Percentiles rank a stretch among this genome's conserved stretches.
Evolutionary conservation across 2,888 invertebrate species (phyloP).

Genomic region (Antheraea assamensis): DNA sequence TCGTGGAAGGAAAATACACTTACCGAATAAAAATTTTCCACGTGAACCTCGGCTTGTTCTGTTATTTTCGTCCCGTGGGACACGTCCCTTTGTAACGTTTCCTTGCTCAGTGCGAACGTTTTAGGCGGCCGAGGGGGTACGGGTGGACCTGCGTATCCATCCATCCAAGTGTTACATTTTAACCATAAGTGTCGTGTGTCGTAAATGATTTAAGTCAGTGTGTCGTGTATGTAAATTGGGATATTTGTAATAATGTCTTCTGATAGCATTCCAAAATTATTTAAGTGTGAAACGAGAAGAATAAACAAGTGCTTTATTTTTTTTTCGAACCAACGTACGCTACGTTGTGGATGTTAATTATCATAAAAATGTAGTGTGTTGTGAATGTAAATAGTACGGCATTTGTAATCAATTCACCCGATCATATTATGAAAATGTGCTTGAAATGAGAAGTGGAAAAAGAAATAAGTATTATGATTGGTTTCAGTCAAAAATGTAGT

Average conservation of each 20-base stretch:
- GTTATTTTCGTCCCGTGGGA: constrained; percentile 55
- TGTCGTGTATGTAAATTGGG: not conserved
- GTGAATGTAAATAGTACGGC: too few species aligned
- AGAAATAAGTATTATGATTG: not conserved
- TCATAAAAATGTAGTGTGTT: too few species aligned
- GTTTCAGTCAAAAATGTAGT: not conserved
- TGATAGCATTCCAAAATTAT: not conserved
- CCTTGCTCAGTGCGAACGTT: constrained; percentile 79
- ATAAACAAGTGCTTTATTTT: too few species aligned
- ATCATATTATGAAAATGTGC: too few species aligned
- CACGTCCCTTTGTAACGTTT: constrained; percentile 45
- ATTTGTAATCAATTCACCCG: too few species aligned
- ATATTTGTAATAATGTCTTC: not conserved
- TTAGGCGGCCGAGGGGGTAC: constrained; percentile 90
- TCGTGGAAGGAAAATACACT: constrained; percentile 31
- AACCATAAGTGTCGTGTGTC: not conserved
- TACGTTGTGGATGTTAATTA: too few species aligned
- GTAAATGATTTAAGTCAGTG: not conserved
- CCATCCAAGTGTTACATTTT: not conserved
- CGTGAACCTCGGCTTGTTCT: constrained; percentile 50
- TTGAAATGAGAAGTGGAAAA: too few species aligned
- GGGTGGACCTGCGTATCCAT: constrained; percentile 67
- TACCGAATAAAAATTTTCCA: constrained; percentile 35
- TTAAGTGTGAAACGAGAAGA: too few species aligned
- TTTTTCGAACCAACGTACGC: too few species aligned